Conservation (phyloP, 1,140 invertebrate species). For the Andricus grossulariae region DNA sequence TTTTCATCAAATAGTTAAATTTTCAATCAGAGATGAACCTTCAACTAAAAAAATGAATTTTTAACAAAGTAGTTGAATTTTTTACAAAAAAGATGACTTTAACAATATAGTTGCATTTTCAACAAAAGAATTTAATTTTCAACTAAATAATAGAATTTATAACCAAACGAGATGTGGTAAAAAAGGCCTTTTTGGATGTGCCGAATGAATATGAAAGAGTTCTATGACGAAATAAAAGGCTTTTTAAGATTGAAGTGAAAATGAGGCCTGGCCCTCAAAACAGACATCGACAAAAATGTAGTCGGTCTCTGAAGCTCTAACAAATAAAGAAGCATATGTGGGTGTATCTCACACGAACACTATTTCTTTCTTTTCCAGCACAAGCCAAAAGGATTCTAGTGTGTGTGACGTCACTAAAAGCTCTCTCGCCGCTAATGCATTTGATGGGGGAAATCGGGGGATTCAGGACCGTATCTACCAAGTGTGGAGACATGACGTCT, state of each 20-base stretch:
- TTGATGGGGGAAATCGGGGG: slow-evolving; percentile 66
- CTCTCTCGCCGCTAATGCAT: slow-evolving; percentile 75
- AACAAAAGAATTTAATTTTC: no score
- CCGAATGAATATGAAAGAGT: slow-evolving; percentile 33
- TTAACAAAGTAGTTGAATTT: no score
- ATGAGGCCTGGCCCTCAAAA: slow-evolving; percentile 57
- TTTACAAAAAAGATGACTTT: no score
- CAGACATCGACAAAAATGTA: neutral
- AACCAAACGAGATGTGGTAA: no score
- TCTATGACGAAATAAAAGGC: slow-evolving; percentile 62
- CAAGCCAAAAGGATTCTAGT: slow-evolving; percentile 53
- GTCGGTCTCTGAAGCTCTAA: slow-evolving; percentile 4
- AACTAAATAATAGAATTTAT: no score
- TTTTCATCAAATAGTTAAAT: no score
- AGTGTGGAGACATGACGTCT: slow-evolving; percentile 60
- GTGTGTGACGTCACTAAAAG: slow-evolving; percentile 74
- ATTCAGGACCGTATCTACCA: slow-evolving; percentile 66
- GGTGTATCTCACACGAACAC: slow-evolving; percentile 24
- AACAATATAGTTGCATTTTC: no score
- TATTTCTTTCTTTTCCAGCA: slow-evolving; percentile 44
- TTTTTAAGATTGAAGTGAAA: no score
- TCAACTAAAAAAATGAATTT: no score
- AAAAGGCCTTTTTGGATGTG: slow-evolving; percentile 43
- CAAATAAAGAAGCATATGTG: neutral
- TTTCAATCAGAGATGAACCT: no score